Evolutionary conservation across 2,888 invertebrate species (phyloP).

Genomic region (Stenichneumon culpator): DNA sequence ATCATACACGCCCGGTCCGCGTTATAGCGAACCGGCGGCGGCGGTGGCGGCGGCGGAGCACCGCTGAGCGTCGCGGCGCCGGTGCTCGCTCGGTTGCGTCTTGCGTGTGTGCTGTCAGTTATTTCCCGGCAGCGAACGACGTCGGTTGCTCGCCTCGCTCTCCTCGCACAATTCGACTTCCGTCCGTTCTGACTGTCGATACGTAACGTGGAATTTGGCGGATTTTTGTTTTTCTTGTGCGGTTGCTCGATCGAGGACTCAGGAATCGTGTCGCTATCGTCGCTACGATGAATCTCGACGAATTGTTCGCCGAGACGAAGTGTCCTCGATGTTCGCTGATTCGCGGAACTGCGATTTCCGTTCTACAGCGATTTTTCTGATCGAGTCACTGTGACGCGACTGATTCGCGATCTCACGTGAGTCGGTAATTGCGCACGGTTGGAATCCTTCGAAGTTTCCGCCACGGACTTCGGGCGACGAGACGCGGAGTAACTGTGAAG

Average conservation of each 20-base stretch:
- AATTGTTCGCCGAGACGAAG: neutral
- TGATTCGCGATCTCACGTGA: constrained; percentile 7
- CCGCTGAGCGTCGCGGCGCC: constrained; percentile 64
- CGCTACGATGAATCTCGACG: neutral
- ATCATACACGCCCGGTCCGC: constrained; percentile 44
- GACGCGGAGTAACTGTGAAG: neutral
- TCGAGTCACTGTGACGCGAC: constrained; percentile 4
- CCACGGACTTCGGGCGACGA: neutral
- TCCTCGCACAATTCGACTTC: constrained; percentile 38
- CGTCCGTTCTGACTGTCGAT: neutral
- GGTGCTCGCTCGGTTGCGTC: constrained; percentile 60
- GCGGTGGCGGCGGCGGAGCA: constrained; percentile 19
- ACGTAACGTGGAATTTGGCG: constrained; percentile 6
- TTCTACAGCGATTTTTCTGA: neutral
- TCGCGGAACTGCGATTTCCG: neutral
- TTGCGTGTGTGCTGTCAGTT: constrained; percentile 79
- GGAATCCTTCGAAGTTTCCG: neutral
- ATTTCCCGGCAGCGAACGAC: constrained; percentile 84
- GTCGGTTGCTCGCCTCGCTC: constrained; percentile 76
- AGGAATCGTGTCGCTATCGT: neutral
- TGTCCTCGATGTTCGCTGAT: constrained; percentile 11
- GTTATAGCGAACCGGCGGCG: constrained; percentile 18
- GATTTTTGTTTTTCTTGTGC: constrained; percentile 2
- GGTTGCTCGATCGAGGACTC: neutral
- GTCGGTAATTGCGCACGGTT: neutral